These are phyloP conservation scores for Drosophila murphyi DNA, from an alignment of 1,140 invertebrate species.

Conservation along the genomic window DNA sequence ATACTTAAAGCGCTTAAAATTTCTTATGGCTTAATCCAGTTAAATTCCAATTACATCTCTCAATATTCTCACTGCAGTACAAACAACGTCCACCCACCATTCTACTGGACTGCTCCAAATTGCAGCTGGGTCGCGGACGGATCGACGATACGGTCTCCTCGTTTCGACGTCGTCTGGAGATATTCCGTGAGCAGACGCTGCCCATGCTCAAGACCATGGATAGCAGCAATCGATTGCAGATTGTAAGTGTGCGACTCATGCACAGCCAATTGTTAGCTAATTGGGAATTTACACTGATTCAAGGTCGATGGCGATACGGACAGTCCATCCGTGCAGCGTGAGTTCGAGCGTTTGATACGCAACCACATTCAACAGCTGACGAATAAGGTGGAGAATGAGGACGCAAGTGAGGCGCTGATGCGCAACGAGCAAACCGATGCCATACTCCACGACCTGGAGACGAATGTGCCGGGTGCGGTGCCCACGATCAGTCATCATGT, in stretches of 20 bases:
- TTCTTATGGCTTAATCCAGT: no score
- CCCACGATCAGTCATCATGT: conserved; percentile 84
- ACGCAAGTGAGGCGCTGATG: conserved; percentile 38
- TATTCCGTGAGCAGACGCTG: conserved; percentile 93
- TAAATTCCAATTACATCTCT: neutral
- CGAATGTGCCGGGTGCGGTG: conserved; percentile 81
- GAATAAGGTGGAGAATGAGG: conserved; percentile 36
- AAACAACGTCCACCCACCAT: conserved; percentile 90
- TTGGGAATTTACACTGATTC: no score
- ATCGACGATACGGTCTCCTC: conserved; percentile 94
- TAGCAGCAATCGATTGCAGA: conserved; percentile 90
- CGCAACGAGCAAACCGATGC: conserved; percentile 77
- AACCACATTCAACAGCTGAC: conserved; percentile 85
- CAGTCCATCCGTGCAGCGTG: conserved; percentile 89
- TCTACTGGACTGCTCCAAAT: conserved; percentile 93
- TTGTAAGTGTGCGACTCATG: conserved; percentile 86
- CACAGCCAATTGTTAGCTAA: no score
- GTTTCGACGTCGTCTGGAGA: conserved; percentile 91
- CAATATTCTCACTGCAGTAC: conserved; percentile 86
- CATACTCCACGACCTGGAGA: conserved; percentile 80
- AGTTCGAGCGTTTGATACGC: conserved; percentile 89
- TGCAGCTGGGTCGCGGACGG: conserved; percentile 91
- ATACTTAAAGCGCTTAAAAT: no score
- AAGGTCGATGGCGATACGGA: conserved; percentile 93
- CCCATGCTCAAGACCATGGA: conserved; percentile 94